Percentiles rank a stretch among this genome's conserved stretches.
Evolutionary conservation across 2,113 vertebrate genomes (phyloP).

Genomic region (Loxodonta africana): DNA sequence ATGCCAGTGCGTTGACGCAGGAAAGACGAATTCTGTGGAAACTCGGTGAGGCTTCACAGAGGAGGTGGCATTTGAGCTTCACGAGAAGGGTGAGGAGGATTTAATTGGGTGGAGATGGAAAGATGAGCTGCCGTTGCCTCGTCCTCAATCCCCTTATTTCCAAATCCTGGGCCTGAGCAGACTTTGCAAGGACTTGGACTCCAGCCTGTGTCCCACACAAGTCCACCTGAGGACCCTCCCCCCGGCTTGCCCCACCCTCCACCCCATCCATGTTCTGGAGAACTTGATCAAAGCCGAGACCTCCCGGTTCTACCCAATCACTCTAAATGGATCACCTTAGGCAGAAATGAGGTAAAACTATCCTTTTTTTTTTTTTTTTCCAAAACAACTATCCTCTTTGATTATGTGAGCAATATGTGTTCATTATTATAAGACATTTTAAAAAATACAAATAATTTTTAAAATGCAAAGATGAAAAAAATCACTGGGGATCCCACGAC

Average conservation of each 20-base stretch:
- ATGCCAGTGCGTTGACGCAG: not conserved
- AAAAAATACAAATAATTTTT: not conserved
- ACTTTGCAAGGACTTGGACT: not conserved
- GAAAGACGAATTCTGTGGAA: not conserved
- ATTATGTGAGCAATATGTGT: not conserved
- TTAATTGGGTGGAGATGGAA: not conserved
- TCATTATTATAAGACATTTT: not conserved
- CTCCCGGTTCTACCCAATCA: no score
- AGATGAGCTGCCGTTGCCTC: not conserved
- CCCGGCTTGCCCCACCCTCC: rapidly evolving
- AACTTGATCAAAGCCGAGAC: not conserved
- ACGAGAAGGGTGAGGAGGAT: not conserved
- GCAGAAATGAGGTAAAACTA: not conserved
- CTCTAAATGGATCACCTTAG: not conserved
- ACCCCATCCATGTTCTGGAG: not conserved
- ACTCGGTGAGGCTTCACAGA: not conserved
- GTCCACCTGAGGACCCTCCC: not conserved
- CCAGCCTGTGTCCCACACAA: not conserved
- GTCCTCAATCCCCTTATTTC: not conserved
- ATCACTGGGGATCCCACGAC: not conserved
- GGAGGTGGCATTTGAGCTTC: not conserved
- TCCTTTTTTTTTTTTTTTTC: not conserved
- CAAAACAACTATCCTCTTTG: not conserved
- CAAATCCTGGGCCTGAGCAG: not conserved
- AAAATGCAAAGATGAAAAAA: not conserved